Conservation (phyloP, 1,140 invertebrate species). For the Globodera rostochiensis region DNA sequence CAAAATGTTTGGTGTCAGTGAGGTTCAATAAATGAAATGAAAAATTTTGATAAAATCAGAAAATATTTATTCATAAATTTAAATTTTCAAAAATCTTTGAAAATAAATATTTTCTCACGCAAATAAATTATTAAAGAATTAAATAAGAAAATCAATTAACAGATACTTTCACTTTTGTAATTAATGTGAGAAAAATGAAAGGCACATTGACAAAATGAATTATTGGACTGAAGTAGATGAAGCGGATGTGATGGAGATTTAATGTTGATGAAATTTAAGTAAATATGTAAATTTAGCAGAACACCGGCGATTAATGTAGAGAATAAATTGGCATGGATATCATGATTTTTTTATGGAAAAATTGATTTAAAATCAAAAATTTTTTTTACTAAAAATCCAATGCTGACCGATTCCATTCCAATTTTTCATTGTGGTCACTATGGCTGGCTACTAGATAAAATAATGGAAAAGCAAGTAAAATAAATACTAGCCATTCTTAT, state of each 20-base stretch:
- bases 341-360: too few relatives aligned
- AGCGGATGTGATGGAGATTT: background rate
- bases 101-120: too few relatives aligned
- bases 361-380: background rate
- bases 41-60: background rate
- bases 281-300: background rate
- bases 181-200: slow-evolving; percentile 1
- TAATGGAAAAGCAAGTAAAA: background rate
- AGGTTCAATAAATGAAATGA: slow-evolving; percentile 1
- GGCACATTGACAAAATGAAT: background rate
- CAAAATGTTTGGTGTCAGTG: background rate
- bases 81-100: too few relatives aligned
- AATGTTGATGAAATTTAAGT: background rate
- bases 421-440: too few relatives aligned
- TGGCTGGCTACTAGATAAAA: background rate
- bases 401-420: too few relatives aligned
- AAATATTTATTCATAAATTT: too few relatives aligned
- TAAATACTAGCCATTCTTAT: background rate
- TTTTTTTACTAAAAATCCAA: background rate
- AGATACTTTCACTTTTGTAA: background rate
- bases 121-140: background rate
- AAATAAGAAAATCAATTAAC: background rate
- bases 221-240: slow-evolving; percentile 3
- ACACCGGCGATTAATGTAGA: background rate
- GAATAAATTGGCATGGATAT: background rate